Evolutionary conservation across 2,888 invertebrate genomes (phyloP).

Genomic region (Scaeva pyrastri): DNA sequence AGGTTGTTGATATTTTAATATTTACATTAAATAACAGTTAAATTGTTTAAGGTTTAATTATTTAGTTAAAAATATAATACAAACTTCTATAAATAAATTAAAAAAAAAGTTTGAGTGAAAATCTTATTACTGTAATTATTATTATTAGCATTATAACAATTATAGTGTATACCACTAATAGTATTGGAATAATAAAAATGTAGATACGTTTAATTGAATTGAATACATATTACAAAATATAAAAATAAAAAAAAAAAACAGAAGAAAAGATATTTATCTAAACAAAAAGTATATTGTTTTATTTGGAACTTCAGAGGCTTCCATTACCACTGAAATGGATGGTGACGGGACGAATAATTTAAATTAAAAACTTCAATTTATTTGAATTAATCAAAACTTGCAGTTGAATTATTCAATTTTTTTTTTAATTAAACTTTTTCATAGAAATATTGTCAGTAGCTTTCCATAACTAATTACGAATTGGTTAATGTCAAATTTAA

Average conservation of each 20-base stretch:
- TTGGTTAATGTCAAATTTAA: no score
- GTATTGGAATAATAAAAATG: constrained; percentile 54
- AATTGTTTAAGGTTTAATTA: constrained; percentile 39
- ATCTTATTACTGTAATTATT: constrained; percentile 35
- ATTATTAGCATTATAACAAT: constrained; percentile 6
- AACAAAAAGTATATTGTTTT: constrained; percentile 25
- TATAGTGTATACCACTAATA: constrained; percentile 63
- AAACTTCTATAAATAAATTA: constrained; percentile 30
- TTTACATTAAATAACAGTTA: constrained; percentile 68
- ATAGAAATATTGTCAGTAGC: no score
- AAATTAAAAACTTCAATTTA: no score
- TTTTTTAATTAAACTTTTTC: no score
- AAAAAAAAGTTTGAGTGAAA: constrained; percentile 48
- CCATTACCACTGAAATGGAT: no score
- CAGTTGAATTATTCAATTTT: no score
- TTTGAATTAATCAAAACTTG: no score
- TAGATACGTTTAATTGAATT: constrained; percentile 67
- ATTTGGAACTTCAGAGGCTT: no score
- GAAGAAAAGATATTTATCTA: constrained; percentile 45
- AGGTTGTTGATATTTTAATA: constrained; percentile 74
- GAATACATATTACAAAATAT: constrained; percentile 38
- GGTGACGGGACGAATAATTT: no score
- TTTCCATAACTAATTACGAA: no score
- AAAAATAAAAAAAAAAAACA: constrained; percentile 34
- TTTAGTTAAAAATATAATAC: constrained; percentile 17